These are phyloP conservation scores for Calliphora vomitoria DNA, from an alignment of 2,888 invertebrate species.

Conservation along the genomic window DNA sequence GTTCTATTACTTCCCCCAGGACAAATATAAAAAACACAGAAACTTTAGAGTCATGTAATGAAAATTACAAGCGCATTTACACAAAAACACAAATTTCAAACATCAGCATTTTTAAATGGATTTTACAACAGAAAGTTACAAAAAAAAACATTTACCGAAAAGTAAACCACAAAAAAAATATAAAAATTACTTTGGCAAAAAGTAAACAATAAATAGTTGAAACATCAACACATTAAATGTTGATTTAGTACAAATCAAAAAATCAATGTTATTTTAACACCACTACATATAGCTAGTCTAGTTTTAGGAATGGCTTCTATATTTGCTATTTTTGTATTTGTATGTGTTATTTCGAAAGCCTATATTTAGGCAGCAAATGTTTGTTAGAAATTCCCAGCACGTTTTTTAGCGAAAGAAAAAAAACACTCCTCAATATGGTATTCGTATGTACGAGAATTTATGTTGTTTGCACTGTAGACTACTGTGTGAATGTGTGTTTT, in stretches of 20 bases:
- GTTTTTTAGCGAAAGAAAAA: conserved; percentile 27
- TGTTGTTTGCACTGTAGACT: conserved; percentile 5
- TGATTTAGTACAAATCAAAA: conserved; percentile 44
- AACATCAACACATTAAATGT: conserved; percentile 54
- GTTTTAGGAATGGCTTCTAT: background rate
- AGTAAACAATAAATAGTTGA: conserved; percentile 19
- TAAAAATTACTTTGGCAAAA: background rate
- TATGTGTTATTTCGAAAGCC: background rate
- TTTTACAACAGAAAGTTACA: background rate
- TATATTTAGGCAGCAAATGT: conserved; percentile 1
- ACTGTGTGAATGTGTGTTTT: background rate
- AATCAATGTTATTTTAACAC: conserved; percentile 47
- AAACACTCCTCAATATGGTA: background rate
- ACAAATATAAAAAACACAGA: background rate
- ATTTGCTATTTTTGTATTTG: background rate
- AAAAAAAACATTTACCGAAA: conserved; percentile 6
- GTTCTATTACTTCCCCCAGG: conserved; percentile 9
- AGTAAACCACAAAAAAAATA: background rate
- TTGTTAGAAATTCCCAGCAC: conserved; percentile 54
- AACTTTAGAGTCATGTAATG: conserved; percentile 39
- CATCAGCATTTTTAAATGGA: background rate
- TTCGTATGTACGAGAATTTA: conserved; percentile 19
- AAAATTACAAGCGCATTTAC: background rate
- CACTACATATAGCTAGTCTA: background rate
- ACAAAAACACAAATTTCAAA: background rate